These are phyloP conservation scores for Hypotaenidia philippensis DNA, from an alignment of 2,797 vertebrate species.

Conservation along the genomic window DNA sequence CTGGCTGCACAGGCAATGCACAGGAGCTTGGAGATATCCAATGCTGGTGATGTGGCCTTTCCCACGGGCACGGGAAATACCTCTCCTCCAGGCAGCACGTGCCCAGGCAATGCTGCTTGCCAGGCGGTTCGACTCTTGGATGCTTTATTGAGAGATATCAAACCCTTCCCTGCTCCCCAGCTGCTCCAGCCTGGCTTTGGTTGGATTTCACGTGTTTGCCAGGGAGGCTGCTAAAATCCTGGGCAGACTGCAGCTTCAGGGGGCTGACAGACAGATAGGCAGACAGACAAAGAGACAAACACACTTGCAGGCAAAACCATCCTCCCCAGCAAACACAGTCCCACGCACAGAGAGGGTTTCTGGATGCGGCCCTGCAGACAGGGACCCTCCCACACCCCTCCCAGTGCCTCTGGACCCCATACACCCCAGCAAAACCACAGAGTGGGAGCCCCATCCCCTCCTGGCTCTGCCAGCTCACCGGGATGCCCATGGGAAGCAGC, in stretches of 20 bases:
- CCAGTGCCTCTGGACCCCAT: neutral
- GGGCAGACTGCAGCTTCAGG: neutral
- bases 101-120: neutral
- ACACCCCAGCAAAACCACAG: accelerated
- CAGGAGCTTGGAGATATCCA: neutral
- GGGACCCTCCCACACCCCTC: accelerated
- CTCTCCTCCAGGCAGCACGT: neutral
- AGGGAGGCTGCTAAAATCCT: neutral
- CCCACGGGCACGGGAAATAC: accelerated
- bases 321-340: neutral
- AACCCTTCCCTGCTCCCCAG: neutral
- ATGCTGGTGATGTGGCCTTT: neutral
- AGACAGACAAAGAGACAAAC: neutral
- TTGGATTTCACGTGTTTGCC: neutral
- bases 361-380: accelerated
- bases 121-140: neutral
- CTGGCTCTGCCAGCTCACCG: accelerated
- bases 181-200: neutral
- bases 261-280: accelerated
- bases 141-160: neutral
- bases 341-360: accelerated
- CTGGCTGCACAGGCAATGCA: accelerated
- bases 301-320: neutral
- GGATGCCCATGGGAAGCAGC: neutral
- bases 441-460: neutral